These are phyloP conservation scores for Tenualosa ilisha DNA, from an alignment of 2,797 vertebrate genomes.

Conservation along the genomic window DNA sequence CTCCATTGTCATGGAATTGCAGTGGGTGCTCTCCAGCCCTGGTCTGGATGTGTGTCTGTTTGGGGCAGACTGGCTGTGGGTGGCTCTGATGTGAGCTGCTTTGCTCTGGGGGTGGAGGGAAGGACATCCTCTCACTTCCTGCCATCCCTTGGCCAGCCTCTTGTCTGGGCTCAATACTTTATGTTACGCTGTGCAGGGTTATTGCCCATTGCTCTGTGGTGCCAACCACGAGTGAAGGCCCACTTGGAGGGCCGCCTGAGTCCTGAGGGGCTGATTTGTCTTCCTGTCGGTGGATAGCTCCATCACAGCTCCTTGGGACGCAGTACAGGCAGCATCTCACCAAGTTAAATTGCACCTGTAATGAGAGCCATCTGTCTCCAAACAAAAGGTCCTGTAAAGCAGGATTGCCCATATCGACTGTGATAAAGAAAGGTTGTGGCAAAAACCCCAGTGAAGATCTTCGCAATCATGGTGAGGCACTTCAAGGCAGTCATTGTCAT, in stretches of 20 bases:
- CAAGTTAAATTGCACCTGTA: background rate
- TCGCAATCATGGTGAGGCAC: background rate
- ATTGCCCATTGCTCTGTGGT: background rate
- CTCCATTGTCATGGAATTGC: background rate
- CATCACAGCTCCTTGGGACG: conserved; percentile 24
- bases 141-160: background rate
- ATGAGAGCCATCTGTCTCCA: conserved; percentile 9
- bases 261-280: background rate
- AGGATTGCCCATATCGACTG: background rate
- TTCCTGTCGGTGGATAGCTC: background rate
- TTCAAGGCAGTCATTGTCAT: background rate
- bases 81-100: background rate
- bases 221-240: background rate
- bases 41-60: background rate
- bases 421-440: background rate
- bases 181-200: background rate
- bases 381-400: background rate
- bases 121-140: background rate
- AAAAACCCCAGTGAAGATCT: background rate
- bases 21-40: background rate
- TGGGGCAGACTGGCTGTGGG: background rate
- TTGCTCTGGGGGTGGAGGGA: no score
- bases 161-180: background rate
- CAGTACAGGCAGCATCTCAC: background rate
- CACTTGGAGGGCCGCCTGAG: background rate